Percentiles rank a stretch among this genome's conserved stretches.
Evolutionary conservation across 1,140 invertebrate species (phyloP).

Genomic region (Conopomorpha cramerella): DNA sequence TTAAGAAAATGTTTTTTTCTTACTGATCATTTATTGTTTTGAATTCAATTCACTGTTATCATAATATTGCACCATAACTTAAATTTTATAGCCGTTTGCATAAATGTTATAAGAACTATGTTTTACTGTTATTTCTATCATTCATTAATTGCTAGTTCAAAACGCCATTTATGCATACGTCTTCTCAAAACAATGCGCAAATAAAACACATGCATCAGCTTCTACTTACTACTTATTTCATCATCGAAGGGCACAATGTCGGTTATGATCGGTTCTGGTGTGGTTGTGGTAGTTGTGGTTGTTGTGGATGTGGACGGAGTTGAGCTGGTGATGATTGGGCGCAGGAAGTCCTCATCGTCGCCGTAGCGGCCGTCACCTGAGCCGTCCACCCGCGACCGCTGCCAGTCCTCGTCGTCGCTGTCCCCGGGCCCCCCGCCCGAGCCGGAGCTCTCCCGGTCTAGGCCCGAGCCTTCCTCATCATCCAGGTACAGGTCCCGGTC

Average conservation of each 20-base stretch:
- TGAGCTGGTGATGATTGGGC: constrained; percentile 8
- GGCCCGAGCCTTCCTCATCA: constrained; percentile 56
- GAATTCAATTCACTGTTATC: too few relatives aligned
- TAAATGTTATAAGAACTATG: too few relatives aligned
- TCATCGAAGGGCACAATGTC: not conserved
- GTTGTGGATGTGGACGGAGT: too few relatives aligned
- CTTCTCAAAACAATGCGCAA: constrained; percentile 38
- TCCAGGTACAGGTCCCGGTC: constrained; percentile 49
- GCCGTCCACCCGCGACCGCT: constrained; percentile 34
- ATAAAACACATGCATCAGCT: constrained; percentile 52
- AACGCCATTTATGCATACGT: too few relatives aligned
- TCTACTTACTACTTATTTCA: constrained; percentile 52
- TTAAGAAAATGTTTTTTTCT: too few relatives aligned
- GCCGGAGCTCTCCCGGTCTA: constrained; percentile 59
- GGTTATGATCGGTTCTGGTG: constrained; percentile 3
- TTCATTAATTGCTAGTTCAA: too few relatives aligned
- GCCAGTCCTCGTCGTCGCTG: constrained; percentile 61
- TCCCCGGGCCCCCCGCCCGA: constrained; percentile 54
- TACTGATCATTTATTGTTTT: too few relatives aligned
- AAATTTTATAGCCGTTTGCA: too few relatives aligned
- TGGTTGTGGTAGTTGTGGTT: too few relatives aligned
- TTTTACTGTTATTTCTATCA: too few relatives aligned
- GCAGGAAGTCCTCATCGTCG: constrained; percentile 41
- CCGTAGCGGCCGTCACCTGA: constrained; percentile 39
- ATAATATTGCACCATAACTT: too few relatives aligned